Conservation (phyloP, 2,888 invertebrate species). For the Trichopria drosophilae region DNA sequence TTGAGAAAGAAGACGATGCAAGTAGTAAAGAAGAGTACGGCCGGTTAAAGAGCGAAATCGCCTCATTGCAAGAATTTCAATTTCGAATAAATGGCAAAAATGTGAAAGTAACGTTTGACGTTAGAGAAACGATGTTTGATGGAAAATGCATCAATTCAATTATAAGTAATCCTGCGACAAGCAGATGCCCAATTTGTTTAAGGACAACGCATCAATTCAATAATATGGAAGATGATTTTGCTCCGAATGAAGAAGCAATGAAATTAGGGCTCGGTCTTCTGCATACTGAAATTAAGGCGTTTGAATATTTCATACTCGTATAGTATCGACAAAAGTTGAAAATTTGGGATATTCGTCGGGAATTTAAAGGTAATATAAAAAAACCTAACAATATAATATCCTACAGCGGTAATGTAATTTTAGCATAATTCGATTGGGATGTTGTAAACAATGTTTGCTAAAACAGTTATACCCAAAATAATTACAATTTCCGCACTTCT, state of each 20-base stretch:
- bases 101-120: not conserved
- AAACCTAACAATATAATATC: too few relatives aligned
- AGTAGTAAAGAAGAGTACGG: constrained; percentile 3
- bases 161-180: not conserved
- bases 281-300: constrained; percentile 7
- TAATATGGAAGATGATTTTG: constrained; percentile 4
- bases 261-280: constrained; percentile 1
- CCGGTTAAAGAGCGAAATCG: constrained; percentile 4
- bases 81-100: not conserved
- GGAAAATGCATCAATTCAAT: constrained; percentile 4
- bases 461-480: too few relatives aligned
- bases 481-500: too few relatives aligned
- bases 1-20: constrained; percentile 8
- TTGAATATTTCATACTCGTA: constrained; percentile 11
- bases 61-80: not conserved
- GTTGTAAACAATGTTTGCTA: too few relatives aligned
- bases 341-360: too few relatives aligned
- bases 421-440: too few relatives aligned
- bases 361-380: too few relatives aligned
- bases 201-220: not conserved
- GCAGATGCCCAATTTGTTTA: constrained; percentile 1
- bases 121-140: not conserved
- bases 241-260: constrained; percentile 1
- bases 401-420: too few relatives aligned
- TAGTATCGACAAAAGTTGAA: too few relatives aligned